Evolutionary conservation across 2,797 vertebrate species (phyloP), one percentile per base, ranked within the genome.

Genomic region (Uromys caudimaculatus): DNA sequence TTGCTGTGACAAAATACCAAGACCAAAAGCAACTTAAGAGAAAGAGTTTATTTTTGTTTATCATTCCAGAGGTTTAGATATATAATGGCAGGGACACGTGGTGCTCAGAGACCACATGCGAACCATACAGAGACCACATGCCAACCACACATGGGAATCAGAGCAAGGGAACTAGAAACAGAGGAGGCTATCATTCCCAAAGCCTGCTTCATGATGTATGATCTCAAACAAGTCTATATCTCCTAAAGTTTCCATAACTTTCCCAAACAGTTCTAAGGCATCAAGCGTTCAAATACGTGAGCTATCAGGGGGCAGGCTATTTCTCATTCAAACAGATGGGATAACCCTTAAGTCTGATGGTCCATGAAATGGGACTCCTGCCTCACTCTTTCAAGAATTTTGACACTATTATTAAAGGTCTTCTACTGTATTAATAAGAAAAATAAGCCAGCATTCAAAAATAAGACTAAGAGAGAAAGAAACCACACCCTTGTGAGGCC

Each of bases 391-490:
- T 76, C 50, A 92, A 73, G 38, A 35, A 17, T 9, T 41, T 93
- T 32, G n/a, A 77, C 3, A 44, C 16, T 47, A 17, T 75, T 82
- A 60, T 0, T 47, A 47, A 76, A 84, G 44, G 17, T 50, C 86
- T 95, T 23, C 56, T 71, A 71, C 7, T 62, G 9, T 58, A 23
- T 62, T 62, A 4, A 77, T 90, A 76, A 64, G 52, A 91, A 90
- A 87, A 76, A 78, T 73, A 77, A 73, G 10, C 35, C 24, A 71
- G 86, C 64, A 32, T 52, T 93, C 93, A 52, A 44, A 87, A 90
- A 56, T 77, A 89, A 95, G n/a, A 90, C 44, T 19, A 67, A 93
- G 52, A 41, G 4, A 94, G 35, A 89, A 82, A 94, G 35, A 89
- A 82, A 47, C 50, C 7, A 38, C 32, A 50, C 44, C 54, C n/a